phyloP scores from a whole-genome alignment of 2,888 invertebrate genomes.

The Tyria jacobaeae region DNA sequence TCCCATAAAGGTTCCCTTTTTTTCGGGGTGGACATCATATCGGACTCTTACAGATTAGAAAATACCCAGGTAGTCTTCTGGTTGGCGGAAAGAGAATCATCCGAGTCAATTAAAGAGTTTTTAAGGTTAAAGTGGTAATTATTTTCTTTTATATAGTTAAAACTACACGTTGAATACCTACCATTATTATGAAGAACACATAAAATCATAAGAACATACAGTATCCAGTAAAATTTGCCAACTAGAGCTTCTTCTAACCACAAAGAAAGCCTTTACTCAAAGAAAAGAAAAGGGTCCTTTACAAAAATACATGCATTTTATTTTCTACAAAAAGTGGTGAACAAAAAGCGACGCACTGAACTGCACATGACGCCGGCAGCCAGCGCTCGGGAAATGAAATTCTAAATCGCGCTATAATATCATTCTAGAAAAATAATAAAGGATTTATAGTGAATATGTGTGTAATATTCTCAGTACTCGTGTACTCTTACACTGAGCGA shows the following conservation, averaged over 20 bases:
- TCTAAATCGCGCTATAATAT: slow-evolving; percentile 57
- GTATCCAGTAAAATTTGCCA: neutral
- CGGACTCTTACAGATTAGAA: no score
- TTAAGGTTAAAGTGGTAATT: no score
- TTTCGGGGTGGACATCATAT: no score
- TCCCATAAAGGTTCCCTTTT: no score
- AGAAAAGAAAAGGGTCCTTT: slow-evolving; percentile 2
- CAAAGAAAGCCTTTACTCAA: slow-evolving; percentile 1
- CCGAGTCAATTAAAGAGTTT: no score
- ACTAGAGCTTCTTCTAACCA: neutral
- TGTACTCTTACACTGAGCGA: neutral
- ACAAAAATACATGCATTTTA: slow-evolving; percentile 15
- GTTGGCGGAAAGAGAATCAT: no score
- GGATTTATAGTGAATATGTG: slow-evolving; percentile 42
- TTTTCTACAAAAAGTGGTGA: slow-evolving; percentile 4
- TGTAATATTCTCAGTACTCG: slow-evolving; percentile 19
- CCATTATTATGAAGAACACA: neutral
- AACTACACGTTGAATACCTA: neutral
- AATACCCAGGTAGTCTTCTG: no score
- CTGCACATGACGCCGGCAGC: slow-evolving; percentile 63
- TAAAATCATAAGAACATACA: neutral
- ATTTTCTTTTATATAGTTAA: neutral
- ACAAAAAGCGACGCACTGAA: slow-evolving; percentile 53
- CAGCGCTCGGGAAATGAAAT: slow-evolving; percentile 58
- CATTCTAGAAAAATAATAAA: slow-evolving; percentile 50